Percentiles rank a stretch among this genome's conserved stretches.
Conservation (phyloP, 2,113 vertebrate species). For the Clinocottus analis region DNA sequence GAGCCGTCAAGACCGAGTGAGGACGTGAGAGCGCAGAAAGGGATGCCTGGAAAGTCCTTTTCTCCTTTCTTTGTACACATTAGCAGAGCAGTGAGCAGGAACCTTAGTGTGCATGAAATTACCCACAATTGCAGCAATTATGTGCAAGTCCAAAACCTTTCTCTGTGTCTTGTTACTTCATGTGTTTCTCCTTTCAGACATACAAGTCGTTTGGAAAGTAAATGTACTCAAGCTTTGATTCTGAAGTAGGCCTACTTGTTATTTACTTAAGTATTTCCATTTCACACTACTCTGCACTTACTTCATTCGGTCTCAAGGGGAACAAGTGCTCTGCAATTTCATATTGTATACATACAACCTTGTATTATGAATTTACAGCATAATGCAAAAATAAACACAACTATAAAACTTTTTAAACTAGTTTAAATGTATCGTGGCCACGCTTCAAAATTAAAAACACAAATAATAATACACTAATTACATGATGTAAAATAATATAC, state of each 20-base stretch:
- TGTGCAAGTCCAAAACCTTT: constrained; percentile 50
- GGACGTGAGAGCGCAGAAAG: constrained; percentile 8
- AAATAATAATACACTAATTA: background rate
- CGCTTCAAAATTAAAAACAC: background rate
- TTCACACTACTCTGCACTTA: constrained; percentile 1
- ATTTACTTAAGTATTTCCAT: constrained; percentile 16
- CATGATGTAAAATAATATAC: background rate
- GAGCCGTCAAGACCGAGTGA: constrained; percentile 22
- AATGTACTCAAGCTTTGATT: constrained; percentile 15
- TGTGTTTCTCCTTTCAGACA: constrained; percentile 22
- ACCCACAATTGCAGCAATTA: constrained; percentile 66
- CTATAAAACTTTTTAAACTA: background rate
- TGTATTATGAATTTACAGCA: background rate
- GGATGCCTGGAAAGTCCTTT: constrained; percentile 16
- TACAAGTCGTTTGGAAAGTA: constrained; percentile 14
- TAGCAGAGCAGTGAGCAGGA: constrained; percentile 46
- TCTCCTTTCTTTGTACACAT: constrained; percentile 28
- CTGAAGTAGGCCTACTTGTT: constrained; percentile 1
- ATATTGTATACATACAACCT: constrained; percentile 1
- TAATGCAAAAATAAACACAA: background rate
- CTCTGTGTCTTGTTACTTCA: constrained; percentile 40
- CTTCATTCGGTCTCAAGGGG: background rate
- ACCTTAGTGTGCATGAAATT: constrained; percentile 62
- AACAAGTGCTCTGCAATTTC: background rate
- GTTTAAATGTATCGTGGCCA: background rate